Evolutionary conservation across 2,888 invertebrate species (phyloP).

Genomic region (Oxystoma pomonae): DNA sequence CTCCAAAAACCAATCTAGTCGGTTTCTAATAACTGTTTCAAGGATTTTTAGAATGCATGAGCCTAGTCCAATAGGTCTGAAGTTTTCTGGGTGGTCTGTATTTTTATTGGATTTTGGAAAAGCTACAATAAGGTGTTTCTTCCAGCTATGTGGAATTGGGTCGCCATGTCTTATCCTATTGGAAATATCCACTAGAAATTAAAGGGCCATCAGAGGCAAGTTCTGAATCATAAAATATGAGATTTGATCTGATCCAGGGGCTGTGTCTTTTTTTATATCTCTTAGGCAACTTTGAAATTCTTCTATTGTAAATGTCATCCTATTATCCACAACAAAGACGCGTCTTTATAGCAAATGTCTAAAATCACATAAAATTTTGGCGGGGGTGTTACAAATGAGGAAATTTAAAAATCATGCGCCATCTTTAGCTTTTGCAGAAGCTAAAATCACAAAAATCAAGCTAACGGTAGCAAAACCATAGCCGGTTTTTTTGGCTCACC

Average conservation of each 20-base stretch:
- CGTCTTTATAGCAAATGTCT: no score
- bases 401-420: no score
- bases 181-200: neutral
- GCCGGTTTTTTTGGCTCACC: no score
- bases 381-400: no score
- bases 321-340: no score
- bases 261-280: conserved; percentile 4
- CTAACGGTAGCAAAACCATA: no score
- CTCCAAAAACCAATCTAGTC: neutral
- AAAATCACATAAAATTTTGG: no score
- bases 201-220: neutral
- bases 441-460: no score
- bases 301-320: neutral
- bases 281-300: neutral
- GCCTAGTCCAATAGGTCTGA: neutral
- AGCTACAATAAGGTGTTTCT: neutral
- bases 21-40: neutral
- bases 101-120: conserved; percentile 9
- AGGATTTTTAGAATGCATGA: neutral
- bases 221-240: conserved; percentile 10
- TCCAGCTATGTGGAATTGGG: conserved; percentile 6
- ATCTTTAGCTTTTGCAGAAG: no score
- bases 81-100: neutral
- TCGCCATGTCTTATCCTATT: neutral
- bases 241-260: conserved; percentile 9